Evolutionary conservation across 2,888 invertebrate species (phyloP).

Genomic region (Apoderus coryli): DNA sequence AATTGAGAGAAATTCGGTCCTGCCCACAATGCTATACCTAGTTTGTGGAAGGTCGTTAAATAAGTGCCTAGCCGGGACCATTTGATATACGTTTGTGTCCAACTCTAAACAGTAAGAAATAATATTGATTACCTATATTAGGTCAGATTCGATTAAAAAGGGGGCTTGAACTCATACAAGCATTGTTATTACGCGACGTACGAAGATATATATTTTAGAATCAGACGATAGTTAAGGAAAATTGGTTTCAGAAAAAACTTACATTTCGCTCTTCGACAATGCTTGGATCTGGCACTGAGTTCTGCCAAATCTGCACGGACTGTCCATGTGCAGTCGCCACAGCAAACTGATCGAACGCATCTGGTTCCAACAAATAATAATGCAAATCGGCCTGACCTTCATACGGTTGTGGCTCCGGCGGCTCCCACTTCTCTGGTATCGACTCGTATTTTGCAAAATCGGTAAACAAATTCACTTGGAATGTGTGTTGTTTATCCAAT

Average conservation of each 20-base stretch:
- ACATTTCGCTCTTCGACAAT: slow-evolving; percentile 70
- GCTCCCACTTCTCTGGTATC: slow-evolving; percentile 86
- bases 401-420: slow-evolving; percentile 78
- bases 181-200: too few relatives aligned
- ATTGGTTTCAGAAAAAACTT: too few relatives aligned
- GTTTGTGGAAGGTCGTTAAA: slow-evolving; percentile 88
- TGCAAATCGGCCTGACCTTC: slow-evolving; percentile 86
- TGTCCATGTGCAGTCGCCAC: slow-evolving; percentile 71
- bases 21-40: slow-evolving; percentile 95
- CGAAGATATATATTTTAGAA: too few relatives aligned
- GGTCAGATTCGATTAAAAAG: too few relatives aligned
- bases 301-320: slow-evolving; percentile 70
- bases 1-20: slow-evolving; percentile 87
- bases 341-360: slow-evolving; percentile 92
- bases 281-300: slow-evolving; percentile 75
- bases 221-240: too few relatives aligned
- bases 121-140: too few relatives aligned
- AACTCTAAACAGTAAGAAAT: slow-evolving; percentile 62
- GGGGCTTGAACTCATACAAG: too few relatives aligned
- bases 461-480: slow-evolving; percentile 71
- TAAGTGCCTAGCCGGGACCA: slow-evolving; percentile 98
- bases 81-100: slow-evolving; percentile 91
- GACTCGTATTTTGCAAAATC: slow-evolving; percentile 90
- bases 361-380: slow-evolving; percentile 83
- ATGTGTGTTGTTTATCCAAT: slow-evolving; percentile 90